phyloP scores from a whole-genome alignment of 2,888 invertebrate species.

The Reticulitermes lucifugus region DNA sequence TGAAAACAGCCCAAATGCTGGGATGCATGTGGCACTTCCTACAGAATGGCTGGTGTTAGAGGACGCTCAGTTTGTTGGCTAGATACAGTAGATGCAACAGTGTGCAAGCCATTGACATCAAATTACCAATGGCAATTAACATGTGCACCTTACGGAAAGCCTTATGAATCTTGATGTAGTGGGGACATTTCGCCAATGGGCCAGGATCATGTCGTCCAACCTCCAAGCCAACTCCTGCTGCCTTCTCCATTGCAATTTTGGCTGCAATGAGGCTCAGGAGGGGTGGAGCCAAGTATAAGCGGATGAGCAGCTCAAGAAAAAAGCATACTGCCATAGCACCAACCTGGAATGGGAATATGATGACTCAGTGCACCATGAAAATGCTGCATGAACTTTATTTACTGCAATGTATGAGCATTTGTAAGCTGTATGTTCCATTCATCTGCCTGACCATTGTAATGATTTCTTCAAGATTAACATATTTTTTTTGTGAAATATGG shows the following conservation, averaged over 20 bases:
- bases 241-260: slow-evolving; percentile 80
- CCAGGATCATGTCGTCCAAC: slow-evolving; percentile 80
- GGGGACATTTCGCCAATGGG: slow-evolving; percentile 79
- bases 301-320: slow-evolving; percentile 78
- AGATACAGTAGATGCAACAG: slow-evolving; percentile 76
- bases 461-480: too few species aligned
- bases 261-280: slow-evolving; percentile 79
- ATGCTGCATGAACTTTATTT: too few species aligned
- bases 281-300: slow-evolving; percentile 81
- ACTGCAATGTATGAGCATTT: too few species aligned
- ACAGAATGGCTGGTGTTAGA: slow-evolving; percentile 17
- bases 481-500: too few species aligned
- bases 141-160: slow-evolving; percentile 83
- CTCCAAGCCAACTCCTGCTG: slow-evolving; percentile 83
- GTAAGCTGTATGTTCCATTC: too few species aligned
- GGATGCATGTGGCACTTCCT: not conserved
- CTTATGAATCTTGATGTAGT: slow-evolving; percentile 80
- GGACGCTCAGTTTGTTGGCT: slow-evolving; percentile 64
- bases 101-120: slow-evolving; percentile 76
- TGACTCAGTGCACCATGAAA: slow-evolving; percentile 53
- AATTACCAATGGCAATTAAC: slow-evolving; percentile 83
- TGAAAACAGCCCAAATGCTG: not conserved
- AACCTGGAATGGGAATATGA: slow-evolving; percentile 67
- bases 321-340: slow-evolving; percentile 74
- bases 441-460: too few species aligned